Evolutionary conservation across 2,888 invertebrate genomes (phyloP), one percentile per base, ranked within the genome.

Genomic region (Tridacna gigas): DNA sequence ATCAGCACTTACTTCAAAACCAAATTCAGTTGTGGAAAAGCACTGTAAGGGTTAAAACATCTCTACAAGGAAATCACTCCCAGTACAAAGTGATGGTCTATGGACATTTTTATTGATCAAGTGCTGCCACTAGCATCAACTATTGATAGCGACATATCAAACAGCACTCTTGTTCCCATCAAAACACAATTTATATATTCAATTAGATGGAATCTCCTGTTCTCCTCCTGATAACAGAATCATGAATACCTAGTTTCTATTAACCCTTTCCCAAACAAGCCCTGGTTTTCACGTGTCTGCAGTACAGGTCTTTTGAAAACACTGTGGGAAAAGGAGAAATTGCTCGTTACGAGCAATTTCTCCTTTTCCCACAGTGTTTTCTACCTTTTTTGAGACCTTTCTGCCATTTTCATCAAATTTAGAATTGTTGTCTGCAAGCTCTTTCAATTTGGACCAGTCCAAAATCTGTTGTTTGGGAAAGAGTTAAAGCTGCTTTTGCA

Each of bases 31-130:
- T 7, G 7, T 37, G 37, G 37, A 37, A 37, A 37, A 7, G 7
- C 37, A 37, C 37, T 37, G 2, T 37, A 37, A 37, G 37, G n/a
- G 37, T 37, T 7, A 37, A 37, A 37, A 37, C 37, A n/a, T 67
- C 67, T 45, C 45, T 67, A 67, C 45, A n/a, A n/a, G 67, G 67
- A 67, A 67, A 67, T 67, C 67, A 67, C 9, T 67, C 45, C 65
- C 28, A 26, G 28, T 28, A 18, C 28, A 25, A 65, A 65, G 65
- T 65, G 28, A 65, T 65, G 25, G 65, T 65, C 25, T 18, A 4
- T 28, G 28, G 26, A 25, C 15, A 26, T 25, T 65, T 63, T 65
- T 65, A 65, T 65, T 65, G 65, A 65, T 65, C 26, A 25, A 15
- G 20, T 20, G 20, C n/a, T 20, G 61, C 18, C 56, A 9, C n/a